Conservation (phyloP, 2,888 invertebrate species). For the Limnephilus rhombicus region DNA sequence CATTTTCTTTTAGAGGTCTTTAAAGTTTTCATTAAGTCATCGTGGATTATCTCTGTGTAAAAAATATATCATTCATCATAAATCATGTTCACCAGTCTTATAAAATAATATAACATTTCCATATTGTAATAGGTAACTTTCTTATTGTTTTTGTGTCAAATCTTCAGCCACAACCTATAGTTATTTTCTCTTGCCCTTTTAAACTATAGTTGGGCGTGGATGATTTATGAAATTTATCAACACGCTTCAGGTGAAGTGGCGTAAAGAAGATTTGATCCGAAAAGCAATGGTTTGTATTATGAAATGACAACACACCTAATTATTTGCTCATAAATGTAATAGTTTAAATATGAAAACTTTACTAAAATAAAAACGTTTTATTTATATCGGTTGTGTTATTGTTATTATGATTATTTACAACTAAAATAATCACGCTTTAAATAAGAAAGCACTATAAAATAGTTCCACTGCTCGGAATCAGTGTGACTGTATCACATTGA, state of each 20-base stretch:
- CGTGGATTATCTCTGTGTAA: not conserved
- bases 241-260: not conserved
- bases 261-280: not conserved
- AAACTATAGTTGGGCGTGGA: not conserved
- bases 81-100: not conserved
- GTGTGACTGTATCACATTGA: no score
- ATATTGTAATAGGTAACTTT: not conserved
- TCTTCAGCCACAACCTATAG: not conserved
- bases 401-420: no score
- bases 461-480: no score
- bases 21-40: not conserved
- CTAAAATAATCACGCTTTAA: no score
- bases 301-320: constrained; percentile 63
- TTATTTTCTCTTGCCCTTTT: constrained; percentile 19
- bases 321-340: constrained; percentile 61
- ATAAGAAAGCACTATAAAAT: no score
- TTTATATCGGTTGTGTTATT: not conserved
- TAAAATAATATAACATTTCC: not conserved
- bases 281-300: not conserved
- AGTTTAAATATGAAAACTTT: not conserved
- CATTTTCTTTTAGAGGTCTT: not conserved
- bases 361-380: not conserved
- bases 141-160: constrained; percentile 1
- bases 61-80: not conserved
- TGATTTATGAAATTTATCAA: not conserved